Conservation (phyloP, 2,797 vertebrate genomes). For the Enteromius anoplus region DNA sequence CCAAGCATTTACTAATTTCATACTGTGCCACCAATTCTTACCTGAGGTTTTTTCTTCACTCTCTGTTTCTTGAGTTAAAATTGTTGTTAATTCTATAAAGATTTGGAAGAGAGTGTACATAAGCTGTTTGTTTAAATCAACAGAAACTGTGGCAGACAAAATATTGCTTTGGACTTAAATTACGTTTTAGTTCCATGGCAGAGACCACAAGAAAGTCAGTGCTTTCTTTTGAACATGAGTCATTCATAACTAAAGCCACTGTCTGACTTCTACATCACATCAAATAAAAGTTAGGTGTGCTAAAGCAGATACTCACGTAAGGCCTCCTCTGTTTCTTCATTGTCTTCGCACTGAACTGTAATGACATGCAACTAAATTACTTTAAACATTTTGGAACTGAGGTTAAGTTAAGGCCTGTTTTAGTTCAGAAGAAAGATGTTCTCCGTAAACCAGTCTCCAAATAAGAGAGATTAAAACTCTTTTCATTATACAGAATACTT, state of each 20-base stretch:
- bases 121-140: neutral
- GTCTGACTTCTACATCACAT: neutral
- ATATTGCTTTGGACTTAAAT: neutral
- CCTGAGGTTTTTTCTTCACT: neutral
- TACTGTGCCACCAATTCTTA: neutral
- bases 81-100: neutral
- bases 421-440: constrained; percentile 2
- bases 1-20: neutral
- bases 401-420: constrained; percentile 1
- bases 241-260: neutral
- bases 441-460: neutral
- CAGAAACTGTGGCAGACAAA: neutral
- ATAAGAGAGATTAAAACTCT: neutral
- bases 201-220: neutral
- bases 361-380: constrained; percentile 3
- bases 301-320: neutral
- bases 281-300: neutral
- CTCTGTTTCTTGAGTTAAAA: neutral
- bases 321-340: neutral
- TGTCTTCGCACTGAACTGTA: constrained; percentile 31
- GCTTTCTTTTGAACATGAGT: neutral
- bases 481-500: neutral
- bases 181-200: neutral
- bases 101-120: neutral
- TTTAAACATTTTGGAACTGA: neutral